Evolutionary conservation across 2,888 invertebrate species (phyloP).

Genomic region (Metellina segmentata): DNA sequence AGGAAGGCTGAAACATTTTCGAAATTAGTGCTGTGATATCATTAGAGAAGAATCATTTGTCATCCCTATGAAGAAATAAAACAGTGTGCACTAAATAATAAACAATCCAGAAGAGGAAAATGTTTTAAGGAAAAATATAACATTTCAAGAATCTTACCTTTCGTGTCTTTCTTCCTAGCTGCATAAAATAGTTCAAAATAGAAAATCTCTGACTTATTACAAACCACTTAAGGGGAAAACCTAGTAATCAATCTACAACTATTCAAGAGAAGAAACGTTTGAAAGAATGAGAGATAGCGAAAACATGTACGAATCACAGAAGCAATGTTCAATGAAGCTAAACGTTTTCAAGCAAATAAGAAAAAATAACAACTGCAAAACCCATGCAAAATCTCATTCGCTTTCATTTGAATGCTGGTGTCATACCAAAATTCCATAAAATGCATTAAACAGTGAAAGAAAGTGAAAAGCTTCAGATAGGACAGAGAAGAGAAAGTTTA

Average conservation of each 20-base stretch:
- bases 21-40: too few relatives aligned
- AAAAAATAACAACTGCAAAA: neutral
- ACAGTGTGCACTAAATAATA: neutral
- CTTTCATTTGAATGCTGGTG: neutral
- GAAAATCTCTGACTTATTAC: neutral
- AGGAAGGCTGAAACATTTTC: too few relatives aligned
- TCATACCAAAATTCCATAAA: neutral
- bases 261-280: slow-evolving; percentile 8
- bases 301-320: neutral
- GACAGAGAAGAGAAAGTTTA: neutral
- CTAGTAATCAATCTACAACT: neutral
- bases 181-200: slow-evolving; percentile 58
- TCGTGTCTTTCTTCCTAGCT: slow-evolving; percentile 59
- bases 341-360: neutral
- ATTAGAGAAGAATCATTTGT: too few relatives aligned
- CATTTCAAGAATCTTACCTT: slow-evolving; percentile 57
- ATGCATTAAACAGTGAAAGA: neutral
- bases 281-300: slow-evolving; percentile 5
- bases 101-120: neutral
- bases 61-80: too few relatives aligned
- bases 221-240: neutral
- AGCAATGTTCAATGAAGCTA: neutral
- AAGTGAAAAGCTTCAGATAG: neutral
- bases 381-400: neutral
- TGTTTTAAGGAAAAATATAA: neutral